Percentiles rank a stretch among this genome's conserved stretches.
Evolutionary conservation across 2,797 vertebrate genomes (phyloP).

Genomic region (Hydrocynus forskahlii): DNA sequence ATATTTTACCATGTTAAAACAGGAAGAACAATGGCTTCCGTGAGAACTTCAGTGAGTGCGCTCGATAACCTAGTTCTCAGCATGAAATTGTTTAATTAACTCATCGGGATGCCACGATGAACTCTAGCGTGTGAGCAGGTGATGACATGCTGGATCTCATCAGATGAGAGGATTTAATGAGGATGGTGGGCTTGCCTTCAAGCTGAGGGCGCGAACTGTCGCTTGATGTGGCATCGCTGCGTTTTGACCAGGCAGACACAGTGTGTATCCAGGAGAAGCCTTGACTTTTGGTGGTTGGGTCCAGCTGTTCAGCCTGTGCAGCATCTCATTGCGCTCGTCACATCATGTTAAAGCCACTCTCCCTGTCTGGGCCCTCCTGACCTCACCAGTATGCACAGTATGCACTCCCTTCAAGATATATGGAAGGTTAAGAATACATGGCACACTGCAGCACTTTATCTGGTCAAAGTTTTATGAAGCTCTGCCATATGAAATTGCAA

Average conservation of each 20-base stretch:
- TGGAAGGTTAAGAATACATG: neutral
- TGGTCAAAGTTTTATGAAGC: conserved; percentile 37
- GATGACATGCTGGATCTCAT: conserved; percentile 14
- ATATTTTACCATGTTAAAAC: conserved; percentile 2
- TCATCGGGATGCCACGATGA: neutral
- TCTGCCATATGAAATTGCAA: neutral
- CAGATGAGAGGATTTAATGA: conserved; percentile 27
- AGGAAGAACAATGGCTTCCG: neutral
- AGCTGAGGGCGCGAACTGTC: conserved; percentile 19
- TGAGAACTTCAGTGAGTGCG: neutral
- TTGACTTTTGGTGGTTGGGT: conserved; percentile 6
- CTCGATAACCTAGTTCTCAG: neutral
- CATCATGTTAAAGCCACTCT: conserved; percentile 30
- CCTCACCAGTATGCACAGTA: neutral
- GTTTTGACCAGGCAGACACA: conserved; percentile 3
- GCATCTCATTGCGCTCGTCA: neutral
- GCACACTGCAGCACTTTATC: neutral
- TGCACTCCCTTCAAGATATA: conserved; percentile 9
- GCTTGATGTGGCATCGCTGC: conserved; percentile 19
- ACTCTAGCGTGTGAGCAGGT: neutral
- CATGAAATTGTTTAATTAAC: conserved; percentile 23
- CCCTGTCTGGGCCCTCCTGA: neutral
- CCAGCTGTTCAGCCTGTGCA: conserved; percentile 6
- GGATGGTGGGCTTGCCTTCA: conserved; percentile 25
- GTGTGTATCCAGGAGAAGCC: conserved; percentile 21